Conservation (phyloP, 2,113 vertebrate genomes). For the Verasper variegatus region DNA sequence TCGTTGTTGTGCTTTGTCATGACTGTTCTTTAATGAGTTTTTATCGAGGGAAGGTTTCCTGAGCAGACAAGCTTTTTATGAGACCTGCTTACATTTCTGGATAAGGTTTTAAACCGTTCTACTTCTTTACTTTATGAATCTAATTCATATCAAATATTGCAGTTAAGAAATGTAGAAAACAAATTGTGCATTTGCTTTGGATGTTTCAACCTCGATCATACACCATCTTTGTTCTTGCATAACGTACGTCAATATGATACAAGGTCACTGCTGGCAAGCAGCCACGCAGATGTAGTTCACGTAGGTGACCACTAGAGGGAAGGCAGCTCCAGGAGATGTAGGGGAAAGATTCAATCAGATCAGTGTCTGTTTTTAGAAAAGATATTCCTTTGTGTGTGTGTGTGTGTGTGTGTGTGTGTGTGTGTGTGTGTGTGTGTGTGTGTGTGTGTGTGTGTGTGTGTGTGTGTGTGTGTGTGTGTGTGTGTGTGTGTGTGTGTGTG, state of each 20-base stretch:
- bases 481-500: too few species aligned
- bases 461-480: too few species aligned
- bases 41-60: not conserved
- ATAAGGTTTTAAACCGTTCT: not conserved
- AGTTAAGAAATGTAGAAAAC: not conserved
- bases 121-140: too few species aligned
- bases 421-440: too few species aligned
- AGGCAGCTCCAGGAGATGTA: slow-evolving; percentile 16
- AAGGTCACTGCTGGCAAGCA: slow-evolving; percentile 52
- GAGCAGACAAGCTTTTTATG: not conserved
- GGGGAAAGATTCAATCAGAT: not conserved
- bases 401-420: not conserved
- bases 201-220: not conserved
- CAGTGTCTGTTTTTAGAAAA: not conserved
- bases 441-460: too few species aligned
- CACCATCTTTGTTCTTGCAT: slow-evolving; percentile 40
- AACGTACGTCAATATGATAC: slow-evolving; percentile 41
- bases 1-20: not conserved
- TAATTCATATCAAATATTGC: not conserved
- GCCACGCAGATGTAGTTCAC: slow-evolving; percentile 11
- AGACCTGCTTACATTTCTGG: too few species aligned
- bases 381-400: slow-evolving; percentile 1
- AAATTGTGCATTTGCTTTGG: too few species aligned
- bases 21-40: slow-evolving; percentile 9
- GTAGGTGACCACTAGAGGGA: slow-evolving; percentile 64